Conservation (phyloP, 2,113 vertebrate genomes). For the Balaeniceps rex region DNA sequence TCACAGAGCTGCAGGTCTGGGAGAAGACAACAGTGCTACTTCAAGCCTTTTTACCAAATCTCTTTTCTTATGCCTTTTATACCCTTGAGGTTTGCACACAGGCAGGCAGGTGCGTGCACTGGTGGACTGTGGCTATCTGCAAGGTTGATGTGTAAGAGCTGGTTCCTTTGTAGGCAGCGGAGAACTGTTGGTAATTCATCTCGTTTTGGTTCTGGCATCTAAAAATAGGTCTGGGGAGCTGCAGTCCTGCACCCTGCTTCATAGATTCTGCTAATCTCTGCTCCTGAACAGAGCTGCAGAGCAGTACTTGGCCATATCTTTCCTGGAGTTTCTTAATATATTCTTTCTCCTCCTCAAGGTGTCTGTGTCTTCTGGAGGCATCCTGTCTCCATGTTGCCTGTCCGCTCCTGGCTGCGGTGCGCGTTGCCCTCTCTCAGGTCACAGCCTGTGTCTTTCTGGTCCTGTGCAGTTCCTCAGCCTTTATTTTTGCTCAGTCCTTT, state of each 20-base stretch:
- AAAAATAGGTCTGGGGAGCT: background rate
- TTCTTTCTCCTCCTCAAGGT: background rate
- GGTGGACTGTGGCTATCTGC: background rate
- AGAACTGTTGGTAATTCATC: background rate
- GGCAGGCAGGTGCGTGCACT: background rate
- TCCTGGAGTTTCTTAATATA: background rate
- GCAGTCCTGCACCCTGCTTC: background rate
- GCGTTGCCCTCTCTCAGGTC: background rate
- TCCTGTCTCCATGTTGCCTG: background rate
- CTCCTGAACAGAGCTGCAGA: background rate
- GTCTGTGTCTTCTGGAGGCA: background rate
- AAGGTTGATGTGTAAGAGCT: background rate
- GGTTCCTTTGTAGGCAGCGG: background rate
- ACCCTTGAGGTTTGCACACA: fast-evolving
- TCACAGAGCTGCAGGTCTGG: background rate
- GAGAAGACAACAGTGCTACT: background rate
- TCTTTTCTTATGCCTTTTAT: background rate
- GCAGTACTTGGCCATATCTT: background rate
- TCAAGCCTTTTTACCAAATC: background rate
- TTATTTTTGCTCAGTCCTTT: background rate
- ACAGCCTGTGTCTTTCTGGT: background rate
- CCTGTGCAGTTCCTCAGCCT: background rate
- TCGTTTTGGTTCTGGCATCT: background rate
- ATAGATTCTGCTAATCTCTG: background rate
- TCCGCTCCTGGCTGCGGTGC: background rate